Base-by-base conservation (phyloP, 2,797 vertebrate species). In the Sebastolobus altivelis region DNA sequence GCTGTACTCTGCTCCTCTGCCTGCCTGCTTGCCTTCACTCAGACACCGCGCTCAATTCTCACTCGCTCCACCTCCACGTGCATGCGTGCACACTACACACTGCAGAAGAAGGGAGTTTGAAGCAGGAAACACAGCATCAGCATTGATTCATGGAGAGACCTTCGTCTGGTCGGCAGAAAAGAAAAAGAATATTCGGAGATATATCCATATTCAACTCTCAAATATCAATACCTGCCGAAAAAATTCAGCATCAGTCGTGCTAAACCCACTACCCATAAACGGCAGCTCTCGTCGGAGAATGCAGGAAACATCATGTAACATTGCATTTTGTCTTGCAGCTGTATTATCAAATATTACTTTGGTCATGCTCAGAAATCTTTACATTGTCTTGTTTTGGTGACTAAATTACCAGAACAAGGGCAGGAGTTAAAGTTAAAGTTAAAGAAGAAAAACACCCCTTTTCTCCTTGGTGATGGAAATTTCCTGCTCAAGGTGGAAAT, bases 401-500 rank as follows among this genome's bases (percentile, higher is more conserved):
- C 55, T 9, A 35, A 62, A 74, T 59, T 10, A 55, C 6, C 4
- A 37, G 3, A 49, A 56, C 16, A 59, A 6, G 6, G 4, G 7
- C 8, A 16, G 52, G 5, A 25, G 25, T 25, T 25, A 25, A 72
- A 37, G 4, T 27, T 25, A 9, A 68, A 80, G 46, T 63, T 6
- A 59, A 55, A 65, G 6, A n/a, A 35, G 33, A 67, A 54, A 61
- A 65, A 20, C 33, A 70, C 4, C 1, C 14, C 40, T 43, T 61
- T 6, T 46, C 65, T 62, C 27, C 12, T 40, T 62, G 63, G 59
- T 46, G 59, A 73, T 27, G 4, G 11, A 75, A 46, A 65, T 72
- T 13, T 82, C 22, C 63, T 8, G 13, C 20, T 58, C n/a, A 72
- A n/a, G 49, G 72, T 67, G 56, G 8, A 77, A 73, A 76, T 62